Percentiles rank a stretch among this genome's conserved stretches.
These are phyloP conservation scores for Xestia rhomboidea DNA, from an alignment of 2,888 invertebrate genomes.

Conservation along the genomic window DNA sequence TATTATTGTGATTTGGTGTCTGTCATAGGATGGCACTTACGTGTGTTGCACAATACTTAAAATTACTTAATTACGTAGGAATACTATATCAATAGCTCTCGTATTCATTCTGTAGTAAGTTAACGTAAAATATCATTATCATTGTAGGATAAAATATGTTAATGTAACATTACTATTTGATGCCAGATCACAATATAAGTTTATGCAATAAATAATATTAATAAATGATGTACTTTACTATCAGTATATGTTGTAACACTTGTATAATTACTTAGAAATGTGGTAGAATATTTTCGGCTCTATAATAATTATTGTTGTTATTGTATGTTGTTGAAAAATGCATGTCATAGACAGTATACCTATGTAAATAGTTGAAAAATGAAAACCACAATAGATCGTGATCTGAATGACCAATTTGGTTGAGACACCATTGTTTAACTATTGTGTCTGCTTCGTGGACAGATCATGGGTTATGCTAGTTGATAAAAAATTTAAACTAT, in stretches of 20 bases:
- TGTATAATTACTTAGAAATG: conserved; percentile 75
- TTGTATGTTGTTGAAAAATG: conserved; percentile 81
- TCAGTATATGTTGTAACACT: conserved; percentile 87
- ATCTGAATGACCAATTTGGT: too few relatives aligned
- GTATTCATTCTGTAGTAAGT: conserved; percentile 67
- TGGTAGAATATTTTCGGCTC: conserved; percentile 77
- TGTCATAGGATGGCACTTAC: conserved; percentile 70
- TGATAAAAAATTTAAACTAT: conserved; percentile 49
- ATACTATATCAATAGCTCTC: conserved; percentile 73
- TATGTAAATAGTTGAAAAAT: conserved; percentile 82
- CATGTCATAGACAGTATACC: conserved; percentile 82
- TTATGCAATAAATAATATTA: conserved; percentile 74
- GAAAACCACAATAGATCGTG: conserved; percentile 55
- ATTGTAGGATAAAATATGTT: conserved; percentile 56
- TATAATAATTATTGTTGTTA: conserved; percentile 79
- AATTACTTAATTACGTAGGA: conserved; percentile 82
- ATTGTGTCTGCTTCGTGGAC: too few relatives aligned
- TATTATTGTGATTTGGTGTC: conserved; percentile 81
- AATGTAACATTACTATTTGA: conserved; percentile 64
- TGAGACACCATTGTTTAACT: too few relatives aligned
- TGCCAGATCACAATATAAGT: conserved; percentile 78
- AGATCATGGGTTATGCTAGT: conserved; percentile 66
- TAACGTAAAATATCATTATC: conserved; percentile 65
- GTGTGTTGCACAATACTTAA: conserved; percentile 87
- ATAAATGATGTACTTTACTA: conserved; percentile 75